Base-by-base conservation (phyloP, 2,797 vertebrate genomes). In the Lagodon rhomboides region DNA sequence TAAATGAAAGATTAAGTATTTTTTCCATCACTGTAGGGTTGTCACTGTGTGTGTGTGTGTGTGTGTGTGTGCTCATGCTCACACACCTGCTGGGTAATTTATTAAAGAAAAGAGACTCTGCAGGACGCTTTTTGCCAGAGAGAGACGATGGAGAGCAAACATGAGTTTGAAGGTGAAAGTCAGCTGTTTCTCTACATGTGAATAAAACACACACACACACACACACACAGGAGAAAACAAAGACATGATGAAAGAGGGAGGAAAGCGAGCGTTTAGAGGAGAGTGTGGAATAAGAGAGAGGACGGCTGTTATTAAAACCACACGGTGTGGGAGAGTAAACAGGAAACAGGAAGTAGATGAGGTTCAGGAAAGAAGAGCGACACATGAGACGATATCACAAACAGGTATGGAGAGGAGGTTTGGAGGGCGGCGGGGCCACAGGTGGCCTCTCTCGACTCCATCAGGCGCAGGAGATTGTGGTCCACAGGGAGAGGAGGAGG, bases 341-440 rank as follows among this genome's bases (percentile, higher is more conserved):
- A 68, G 44, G 46, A 12, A 38, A 25, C 47, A 47, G 75, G 54
- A 59, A 34, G 55, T 10, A n/a, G 63, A 63, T 15, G 55, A 73
- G 69, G 56, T 74, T 61, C 75, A 62, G 22, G 61, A 51, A 68
- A 77, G 63, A 30, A 43, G 50, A 75, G n/a, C 49, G 43, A 49
- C 49, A 55, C 49, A 62, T 49, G 18, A 51, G 70, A 75, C 3
- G 20, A 74, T 80, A 77, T 80, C 58, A 58, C 62, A 73, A 71
- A 46, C 0, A n/a, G 60, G 77, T 44, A 12, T 20, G 50, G 94
- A 94, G 94, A 94, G 92, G 27, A n/a, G n/a, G n/a, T n/a, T 1
- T 5, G 6, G 58, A 18, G 51, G 20, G 41, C 1, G 41, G 16
- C 4, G 27, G 68, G 89, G 87, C 72, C 89, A 87, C 87, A 92